Percentiles rank a stretch among this genome's conserved stretches.
phyloP scores from a whole-genome alignment of 2,888 invertebrate species.

The Mythimna loreyi region DNA sequence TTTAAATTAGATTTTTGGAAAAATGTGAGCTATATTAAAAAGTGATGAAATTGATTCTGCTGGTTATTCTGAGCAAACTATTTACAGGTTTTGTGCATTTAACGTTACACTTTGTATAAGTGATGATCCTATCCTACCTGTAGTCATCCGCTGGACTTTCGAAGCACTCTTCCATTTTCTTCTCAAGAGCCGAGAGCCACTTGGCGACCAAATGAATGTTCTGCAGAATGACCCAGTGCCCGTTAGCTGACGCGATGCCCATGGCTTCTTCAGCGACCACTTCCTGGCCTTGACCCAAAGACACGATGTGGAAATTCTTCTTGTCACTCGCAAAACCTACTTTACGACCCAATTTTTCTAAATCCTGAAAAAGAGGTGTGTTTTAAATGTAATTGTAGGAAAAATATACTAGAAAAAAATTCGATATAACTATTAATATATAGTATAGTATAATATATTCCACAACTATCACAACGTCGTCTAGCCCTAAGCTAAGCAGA shows the following conservation, averaged over 20 bases:
- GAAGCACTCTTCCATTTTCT: conserved; percentile 96
- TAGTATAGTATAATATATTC: no score
- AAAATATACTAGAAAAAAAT: no score
- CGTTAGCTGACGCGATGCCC: conserved; percentile 93
- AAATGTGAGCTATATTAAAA: no score
- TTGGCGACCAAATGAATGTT: conserved; percentile 97
- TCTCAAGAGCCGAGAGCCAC: conserved; percentile 97
- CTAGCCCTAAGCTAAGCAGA: no score
- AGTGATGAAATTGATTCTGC: no score
- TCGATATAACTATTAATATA: no score
- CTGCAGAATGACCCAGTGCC: conserved; percentile 98
- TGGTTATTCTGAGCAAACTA: no score
- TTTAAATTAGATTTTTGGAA: no score
- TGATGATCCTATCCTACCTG: conserved; percentile 72
- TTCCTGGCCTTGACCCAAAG: conserved; percentile 98
- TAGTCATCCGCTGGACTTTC: conserved; percentile 92
- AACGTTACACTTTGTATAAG: no score
- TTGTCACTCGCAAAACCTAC: conserved; percentile 95
- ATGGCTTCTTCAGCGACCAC: conserved; percentile 97
- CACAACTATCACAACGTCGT: no score
- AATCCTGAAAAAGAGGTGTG: conserved; percentile 91
- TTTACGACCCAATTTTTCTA: conserved; percentile 96
- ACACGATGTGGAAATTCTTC: conserved; percentile 97
- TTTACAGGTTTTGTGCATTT: no score
- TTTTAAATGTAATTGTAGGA: no score